Conservation (phyloP, 2,113 vertebrate genomes). For the Cyrtonyx montezumae region DNA sequence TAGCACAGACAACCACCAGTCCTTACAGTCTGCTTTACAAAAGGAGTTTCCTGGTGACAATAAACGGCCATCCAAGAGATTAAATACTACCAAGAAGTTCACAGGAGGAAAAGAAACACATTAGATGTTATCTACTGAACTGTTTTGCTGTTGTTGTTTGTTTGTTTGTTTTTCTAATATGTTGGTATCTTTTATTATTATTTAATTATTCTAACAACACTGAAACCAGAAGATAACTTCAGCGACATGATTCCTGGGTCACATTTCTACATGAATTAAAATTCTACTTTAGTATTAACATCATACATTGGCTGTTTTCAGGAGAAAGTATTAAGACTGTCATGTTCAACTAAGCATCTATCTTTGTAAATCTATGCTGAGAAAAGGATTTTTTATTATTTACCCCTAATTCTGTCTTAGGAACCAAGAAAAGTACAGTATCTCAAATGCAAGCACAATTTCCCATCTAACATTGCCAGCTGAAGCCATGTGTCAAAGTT, state of each 20-base stretch:
- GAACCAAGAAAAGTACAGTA: not conserved
- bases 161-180: not conserved
- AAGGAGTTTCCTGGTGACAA: conserved; percentile 43
- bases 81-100: not conserved
- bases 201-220: not conserved
- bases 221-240: not conserved
- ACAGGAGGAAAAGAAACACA: not conserved
- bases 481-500: not conserved
- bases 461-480: not conserved
- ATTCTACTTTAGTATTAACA: not conserved
- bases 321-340: not conserved
- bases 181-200: not conserved
- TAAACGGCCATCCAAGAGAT: not conserved
- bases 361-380: not conserved
- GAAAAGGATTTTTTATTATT: not conserved
- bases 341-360: not conserved
- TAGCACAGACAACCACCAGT: not conserved
- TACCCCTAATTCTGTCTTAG: not conserved
- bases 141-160: too few relatives aligned
- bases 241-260: not conserved
- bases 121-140: not conserved
- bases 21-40: not conserved
- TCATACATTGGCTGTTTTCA: not conserved
- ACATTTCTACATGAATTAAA: not conserved
- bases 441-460: not conserved